These are phyloP conservation scores for Siphlonurus alternatus DNA, from an alignment of 2,888 invertebrate species.

Conservation along the genomic window DNA sequence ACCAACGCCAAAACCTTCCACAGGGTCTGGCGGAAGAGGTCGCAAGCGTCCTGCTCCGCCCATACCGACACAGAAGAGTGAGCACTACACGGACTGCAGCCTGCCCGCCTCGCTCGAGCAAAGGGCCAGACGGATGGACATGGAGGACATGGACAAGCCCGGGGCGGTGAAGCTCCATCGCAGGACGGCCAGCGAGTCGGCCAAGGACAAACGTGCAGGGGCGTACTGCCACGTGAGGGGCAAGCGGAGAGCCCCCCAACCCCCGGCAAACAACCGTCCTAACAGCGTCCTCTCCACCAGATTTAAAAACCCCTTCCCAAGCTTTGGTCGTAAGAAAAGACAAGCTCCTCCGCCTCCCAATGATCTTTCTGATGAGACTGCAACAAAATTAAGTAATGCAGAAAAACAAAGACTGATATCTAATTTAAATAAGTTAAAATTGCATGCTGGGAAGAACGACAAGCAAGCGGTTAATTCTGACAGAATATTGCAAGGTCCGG, in stretches of 20 bases:
- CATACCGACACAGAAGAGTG: neutral
- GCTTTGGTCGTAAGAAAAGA: constrained; percentile 23
- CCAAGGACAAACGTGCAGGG: constrained; percentile 38
- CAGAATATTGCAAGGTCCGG: neutral
- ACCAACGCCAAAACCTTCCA: neutral
- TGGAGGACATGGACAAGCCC: constrained; percentile 4
- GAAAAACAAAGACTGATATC: constrained; percentile 17
- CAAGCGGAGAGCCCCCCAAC: constrained; percentile 54
- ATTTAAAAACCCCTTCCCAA: neutral
- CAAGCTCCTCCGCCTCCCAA: constrained; percentile 30
- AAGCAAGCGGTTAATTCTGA: neutral
- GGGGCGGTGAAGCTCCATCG: constrained; percentile 24
- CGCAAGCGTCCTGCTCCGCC: constrained; percentile 18
- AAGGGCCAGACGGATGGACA: constrained; percentile 7
- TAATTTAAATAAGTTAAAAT: constrained; percentile 17
- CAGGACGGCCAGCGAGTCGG: constrained; percentile 43
- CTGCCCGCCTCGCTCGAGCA: constrained; percentile 16
- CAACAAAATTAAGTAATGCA: constrained; percentile 13
- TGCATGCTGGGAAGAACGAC: constrained; percentile 10
- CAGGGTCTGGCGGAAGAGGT: constrained; percentile 15
- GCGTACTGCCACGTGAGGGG: constrained; percentile 50
- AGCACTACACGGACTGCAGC: constrained; percentile 14
- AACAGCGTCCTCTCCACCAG: constrained; percentile 4
- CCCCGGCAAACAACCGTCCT: constrained; percentile 30
- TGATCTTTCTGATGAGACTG: neutral